Percentiles rank a stretch among this genome's conserved stretches.
phyloP scores from a whole-genome alignment of 2,113 vertebrate genomes.

The Acrocephalus kingi region DNA sequence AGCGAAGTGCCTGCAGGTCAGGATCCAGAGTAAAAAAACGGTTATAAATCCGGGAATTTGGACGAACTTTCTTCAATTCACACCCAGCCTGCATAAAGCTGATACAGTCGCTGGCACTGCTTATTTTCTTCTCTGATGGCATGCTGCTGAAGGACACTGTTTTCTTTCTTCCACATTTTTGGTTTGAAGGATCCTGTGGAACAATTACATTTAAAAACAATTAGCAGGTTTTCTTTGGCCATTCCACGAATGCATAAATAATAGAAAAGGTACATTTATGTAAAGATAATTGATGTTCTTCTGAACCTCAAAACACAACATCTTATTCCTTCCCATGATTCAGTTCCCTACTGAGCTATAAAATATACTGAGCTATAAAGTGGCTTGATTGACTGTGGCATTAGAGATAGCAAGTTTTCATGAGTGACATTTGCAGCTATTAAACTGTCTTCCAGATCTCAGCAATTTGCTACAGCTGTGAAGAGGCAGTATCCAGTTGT shows the following conservation, averaged over 20 bases:
- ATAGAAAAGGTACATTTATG: neutral
- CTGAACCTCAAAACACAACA: neutral
- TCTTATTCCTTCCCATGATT: neutral
- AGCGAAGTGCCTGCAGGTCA: slow-evolving; percentile 92
- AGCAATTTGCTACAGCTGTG: neutral
- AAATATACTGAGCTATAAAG: neutral
- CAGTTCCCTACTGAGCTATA: neutral
- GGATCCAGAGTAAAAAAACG: slow-evolving; percentile 93
- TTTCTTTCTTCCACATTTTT: slow-evolving; percentile 93
- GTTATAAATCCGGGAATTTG: slow-evolving; percentile 93
- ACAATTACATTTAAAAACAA: neutral
- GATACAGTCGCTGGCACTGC: slow-evolving; percentile 93
- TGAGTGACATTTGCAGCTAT: neutral
- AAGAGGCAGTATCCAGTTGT: neutral
- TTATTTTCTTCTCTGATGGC: slow-evolving; percentile 97
- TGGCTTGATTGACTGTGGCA: neutral
- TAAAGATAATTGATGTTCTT: neutral
- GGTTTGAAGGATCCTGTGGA: slow-evolving; percentile 89
- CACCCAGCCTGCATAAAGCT: slow-evolving; percentile 98
- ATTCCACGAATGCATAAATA: neutral
- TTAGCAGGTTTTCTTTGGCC: neutral
- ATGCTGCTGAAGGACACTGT: slow-evolving; percentile 99
- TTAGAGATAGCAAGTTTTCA: neutral
- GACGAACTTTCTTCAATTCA: slow-evolving; percentile 95
- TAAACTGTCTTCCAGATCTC: neutral